Base-by-base conservation (phyloP, 2,113 vertebrate genomes). In the Motacilla tschutschensis region DNA sequence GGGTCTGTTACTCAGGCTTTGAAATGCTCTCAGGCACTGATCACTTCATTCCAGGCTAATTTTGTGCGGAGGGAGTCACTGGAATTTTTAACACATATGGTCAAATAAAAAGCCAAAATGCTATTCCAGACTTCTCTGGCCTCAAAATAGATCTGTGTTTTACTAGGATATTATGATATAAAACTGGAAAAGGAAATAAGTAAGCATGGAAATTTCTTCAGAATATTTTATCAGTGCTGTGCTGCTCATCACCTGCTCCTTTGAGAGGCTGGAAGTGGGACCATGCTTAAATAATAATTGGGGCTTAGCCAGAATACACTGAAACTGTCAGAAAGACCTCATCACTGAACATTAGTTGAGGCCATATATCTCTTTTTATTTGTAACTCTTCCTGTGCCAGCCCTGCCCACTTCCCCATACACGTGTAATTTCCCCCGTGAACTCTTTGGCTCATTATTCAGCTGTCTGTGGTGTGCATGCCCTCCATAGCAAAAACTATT, bases 11-110 rank as follows among this genome's bases (percentile, higher is more conserved):
- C 31, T 17, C 7, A 0, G 14, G 58, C 76, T 93, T 85, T 92
- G 85, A 93, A 95, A 95, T 48, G 38, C 77, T 89, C 85, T 91
- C 65, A 26, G 26, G 62, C 40, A 9, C 35, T 11, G 65, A 80
- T 74, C 65, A 1, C 77, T 85, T 74, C 67, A 66, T 70, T 85
- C 79, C 91, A 35, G 64, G 55, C 64, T 92, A 85, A 85, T 91
- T 88, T 79, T 51, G 26, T 44, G 55, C 47, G 64, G 36, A 71
- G 44, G 53, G 71, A 91, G 40, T 73, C 87, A n/a, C 64, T 51
- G 87, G 67, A 88, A 88, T 59, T 21, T 24, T 81, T 90, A 85
- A 82, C 72, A 85, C 82, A 85, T 87, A 71, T 79, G 76, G 91
- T 79, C 51, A 82, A 66, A 70, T 73, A 59, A 87, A 74, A 53